Evolutionary conservation across 2,888 invertebrate species (phyloP), one percentile per base, ranked within the genome.

Genomic region (Melanophora roralis): DNA sequence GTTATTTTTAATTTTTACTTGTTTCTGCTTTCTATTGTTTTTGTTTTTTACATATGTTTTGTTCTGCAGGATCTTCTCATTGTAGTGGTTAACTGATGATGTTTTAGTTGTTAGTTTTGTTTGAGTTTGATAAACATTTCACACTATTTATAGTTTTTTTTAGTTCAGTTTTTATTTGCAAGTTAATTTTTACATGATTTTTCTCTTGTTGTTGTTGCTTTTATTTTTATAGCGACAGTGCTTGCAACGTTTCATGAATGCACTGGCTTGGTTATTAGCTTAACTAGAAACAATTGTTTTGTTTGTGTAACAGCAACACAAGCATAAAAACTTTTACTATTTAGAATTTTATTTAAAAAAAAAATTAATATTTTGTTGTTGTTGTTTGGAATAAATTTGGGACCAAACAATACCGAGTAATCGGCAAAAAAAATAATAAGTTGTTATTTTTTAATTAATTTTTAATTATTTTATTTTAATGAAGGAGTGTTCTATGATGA

Each of bases 281-380:
- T 64, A 55, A 73, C 55, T 64, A 73, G 45, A 73, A 64, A 64
- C 62, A 64, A 64, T 55, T 53, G 36, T 55, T 47, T 47, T 38
- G 19, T 16, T 40, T 34, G 32, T 34, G 34, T 23, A 47, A 64
- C 12, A 65, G 19, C 19, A 45, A 45, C 14, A 64, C 8, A 14
- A n/a, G n/a, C n/a, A n/a, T 16, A 62, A 62, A 62, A 45, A 27
- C 5, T 55, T 55, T 36, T 64, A 36, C 53, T 36, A 62, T 55
- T 64, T 73, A 55, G 72, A 73, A 45, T 45, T 34, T 36, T 55
- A 36, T 34, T 21, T 34, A 16, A 11, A 57, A 68, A 68, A 45
- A 16, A 51, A 12, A 38, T 14, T 40, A 62, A 71, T 53, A 49
- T 32, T 23, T 27, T 38, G 49, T 36, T 23, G 23, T 21, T 27